These are phyloP conservation scores for Mirounga angustirostris DNA, from an alignment of 2,113 vertebrate genomes.

Conservation along the genomic window DNA sequence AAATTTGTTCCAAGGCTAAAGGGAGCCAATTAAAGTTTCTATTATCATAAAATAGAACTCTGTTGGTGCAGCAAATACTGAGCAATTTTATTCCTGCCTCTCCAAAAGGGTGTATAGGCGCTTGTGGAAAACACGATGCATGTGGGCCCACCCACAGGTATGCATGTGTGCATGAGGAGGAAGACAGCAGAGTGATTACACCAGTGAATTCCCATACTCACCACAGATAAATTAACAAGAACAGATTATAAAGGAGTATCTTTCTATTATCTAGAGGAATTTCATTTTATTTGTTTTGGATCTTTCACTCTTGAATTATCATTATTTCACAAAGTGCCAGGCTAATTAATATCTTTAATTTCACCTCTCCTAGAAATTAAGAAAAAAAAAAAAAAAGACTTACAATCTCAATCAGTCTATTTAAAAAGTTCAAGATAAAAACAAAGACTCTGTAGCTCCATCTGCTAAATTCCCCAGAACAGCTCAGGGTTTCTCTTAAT, in stretches of 20 bases:
- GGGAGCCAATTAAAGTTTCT: constrained; percentile 66
- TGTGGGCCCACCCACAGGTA: too few species aligned
- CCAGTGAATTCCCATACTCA: neutral
- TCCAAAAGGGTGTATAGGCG: neutral
- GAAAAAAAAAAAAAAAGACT: constrained; percentile 83
- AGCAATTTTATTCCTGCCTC: neutral
- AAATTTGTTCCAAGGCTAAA: constrained; percentile 42
- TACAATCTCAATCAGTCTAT: constrained; percentile 86
- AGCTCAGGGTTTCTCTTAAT: constrained; percentile 80
- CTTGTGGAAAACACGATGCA: neutral
- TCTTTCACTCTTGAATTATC: constrained; percentile 44
- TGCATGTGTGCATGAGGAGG: neutral
- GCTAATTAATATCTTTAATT: neutral
- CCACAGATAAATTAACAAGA: neutral
- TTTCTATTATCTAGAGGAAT: neutral
- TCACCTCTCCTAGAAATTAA: neutral
- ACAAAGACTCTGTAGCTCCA: constrained; percentile 73
- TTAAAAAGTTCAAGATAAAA: constrained; percentile 84
- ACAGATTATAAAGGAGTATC: neutral
- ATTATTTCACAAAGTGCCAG: neutral
- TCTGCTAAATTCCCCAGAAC: constrained; percentile 86
- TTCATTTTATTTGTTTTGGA: neutral
- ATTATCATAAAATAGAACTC: constrained; percentile 74
- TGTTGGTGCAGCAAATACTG: neutral
- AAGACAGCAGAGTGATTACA: neutral